These are phyloP conservation scores for Acrocephalus scirpaceus DNA, from an alignment of 2,797 vertebrate species.

Conservation along the genomic window DNA sequence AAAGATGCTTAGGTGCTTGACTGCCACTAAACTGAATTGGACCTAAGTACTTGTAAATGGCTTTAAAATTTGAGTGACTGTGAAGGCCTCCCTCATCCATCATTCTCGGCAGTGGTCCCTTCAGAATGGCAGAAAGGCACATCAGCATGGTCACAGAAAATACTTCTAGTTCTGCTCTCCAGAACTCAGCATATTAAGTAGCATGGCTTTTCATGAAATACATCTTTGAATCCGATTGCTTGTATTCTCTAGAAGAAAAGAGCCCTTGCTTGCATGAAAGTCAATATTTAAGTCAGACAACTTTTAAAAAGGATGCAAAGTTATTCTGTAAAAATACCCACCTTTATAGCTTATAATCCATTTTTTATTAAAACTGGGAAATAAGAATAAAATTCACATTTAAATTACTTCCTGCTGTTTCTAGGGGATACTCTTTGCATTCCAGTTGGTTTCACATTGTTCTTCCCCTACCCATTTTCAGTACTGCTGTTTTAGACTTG, in stretches of 20 bases:
- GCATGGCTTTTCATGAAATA: not conserved
- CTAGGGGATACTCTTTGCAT: conserved; percentile 37
- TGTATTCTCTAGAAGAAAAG: not conserved
- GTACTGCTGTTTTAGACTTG: not conserved
- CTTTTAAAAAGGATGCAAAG: conserved; percentile 21
- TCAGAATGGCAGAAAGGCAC: not conserved
- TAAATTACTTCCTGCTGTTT: conserved; percentile 42
- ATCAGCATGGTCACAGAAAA: not conserved
- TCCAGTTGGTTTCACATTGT: not conserved
- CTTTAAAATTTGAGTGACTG: not conserved
- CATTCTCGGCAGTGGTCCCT: not conserved
- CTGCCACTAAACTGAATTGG: not conserved
- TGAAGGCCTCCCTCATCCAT: not conserved
- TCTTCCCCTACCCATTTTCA: not conserved
- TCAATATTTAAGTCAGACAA: conserved; percentile 49
- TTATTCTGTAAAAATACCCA: conserved; percentile 36
- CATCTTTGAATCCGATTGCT: not conserved
- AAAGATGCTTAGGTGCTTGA: not conserved
- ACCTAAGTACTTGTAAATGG: conserved; percentile 13
- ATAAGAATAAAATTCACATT: conserved; percentile 30
- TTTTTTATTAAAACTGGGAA: conserved; percentile 63
- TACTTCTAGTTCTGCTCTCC: not conserved
- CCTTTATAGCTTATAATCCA: conserved; percentile 46
- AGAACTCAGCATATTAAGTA: not conserved
- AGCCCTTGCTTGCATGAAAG: not conserved